Conservation (phyloP, 2,797 vertebrate species). For the Threskiornis aethiopicus region DNA sequence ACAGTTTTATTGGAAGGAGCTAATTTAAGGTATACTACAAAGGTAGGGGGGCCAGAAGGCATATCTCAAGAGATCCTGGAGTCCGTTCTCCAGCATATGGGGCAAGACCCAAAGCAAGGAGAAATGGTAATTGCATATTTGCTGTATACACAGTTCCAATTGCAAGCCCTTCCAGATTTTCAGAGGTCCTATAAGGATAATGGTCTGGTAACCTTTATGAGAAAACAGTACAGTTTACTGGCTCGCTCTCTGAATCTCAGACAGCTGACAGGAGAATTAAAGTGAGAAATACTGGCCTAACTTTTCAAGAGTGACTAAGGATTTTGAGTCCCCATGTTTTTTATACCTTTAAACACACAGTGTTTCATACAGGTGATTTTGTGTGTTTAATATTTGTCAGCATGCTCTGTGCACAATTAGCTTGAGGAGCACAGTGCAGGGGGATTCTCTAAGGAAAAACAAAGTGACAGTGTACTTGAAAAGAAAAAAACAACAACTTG, state of each 20-base stretch:
- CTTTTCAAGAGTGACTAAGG: background rate
- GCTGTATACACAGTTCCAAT: background rate
- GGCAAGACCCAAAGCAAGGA: background rate
- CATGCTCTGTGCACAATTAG: background rate
- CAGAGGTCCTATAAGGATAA: background rate
- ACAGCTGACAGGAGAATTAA: background rate
- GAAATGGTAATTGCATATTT: background rate
- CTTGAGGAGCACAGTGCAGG: background rate
- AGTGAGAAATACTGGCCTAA: background rate
- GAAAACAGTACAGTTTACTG: background rate
- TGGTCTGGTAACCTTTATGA: background rate
- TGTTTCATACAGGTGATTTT: background rate
- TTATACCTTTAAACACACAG: background rate
- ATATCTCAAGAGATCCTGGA: background rate
- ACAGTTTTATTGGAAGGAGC: background rate
- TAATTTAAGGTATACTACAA: background rate
- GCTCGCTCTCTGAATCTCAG: background rate
- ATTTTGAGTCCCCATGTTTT: background rate
- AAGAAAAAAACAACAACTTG: background rate
- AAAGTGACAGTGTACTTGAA: background rate
- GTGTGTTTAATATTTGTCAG: background rate
- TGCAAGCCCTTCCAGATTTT: background rate
- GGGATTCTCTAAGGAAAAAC: background rate
- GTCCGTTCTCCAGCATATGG: background rate
- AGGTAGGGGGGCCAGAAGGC: background rate